Base-by-base conservation (phyloP, 2,888 invertebrate species). In the Ariolimax columbianus region DNA sequence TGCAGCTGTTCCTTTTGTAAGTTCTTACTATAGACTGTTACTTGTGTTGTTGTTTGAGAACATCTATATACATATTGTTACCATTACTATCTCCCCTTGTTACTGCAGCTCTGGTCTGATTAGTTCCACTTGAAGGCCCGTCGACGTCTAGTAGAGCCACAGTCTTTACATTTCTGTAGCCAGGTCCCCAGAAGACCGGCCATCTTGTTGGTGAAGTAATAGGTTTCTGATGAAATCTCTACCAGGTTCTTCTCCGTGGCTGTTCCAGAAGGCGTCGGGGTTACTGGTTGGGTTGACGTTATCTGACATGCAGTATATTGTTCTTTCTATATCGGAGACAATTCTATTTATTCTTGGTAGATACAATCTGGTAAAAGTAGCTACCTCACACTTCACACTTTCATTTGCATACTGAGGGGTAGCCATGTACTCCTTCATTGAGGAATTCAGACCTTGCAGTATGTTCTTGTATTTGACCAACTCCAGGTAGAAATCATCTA, bases 201-300 rank as follows among this genome's bases (percentile, higher is more conserved):
- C 73, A 73, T 43, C 43, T 73, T 73, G n/a, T n/a, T 73, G 43
- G 73, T 73, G 73, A 73, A 43, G 43, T n/a, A 73, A 43, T 73
- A 43, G 11, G 73, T 73, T 47, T 73, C 73, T 43, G 73, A 26
- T n/a, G 43, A 73, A 43, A 73, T 73, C 11, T 43, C 11, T 11
- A n/a, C n/a, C n/a, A 14, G 1, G 33, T 9, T 14, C 26, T 73
- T 43, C 43, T n/a, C n/a, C 17, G 73, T 7, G n/a, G 47, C 40
- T 2, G n/a, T n/a, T n/a, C n/a, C 43, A 11, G n/a, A 14, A 14
- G 17, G 7, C 3, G 73, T 73, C n/a, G 43, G 0, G 11, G 14
- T 26, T 43, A 4, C 43, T 47, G 47, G n/a, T 14, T 14, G 30
- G n/a, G 73, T 9, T 43, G 43, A n/a, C n/a, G 2, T 11, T n/a